Evolutionary conservation across 1,140 invertebrate species (phyloP), one percentile per base, ranked within the genome.

Genomic region (Octopus sinensis): DNA sequence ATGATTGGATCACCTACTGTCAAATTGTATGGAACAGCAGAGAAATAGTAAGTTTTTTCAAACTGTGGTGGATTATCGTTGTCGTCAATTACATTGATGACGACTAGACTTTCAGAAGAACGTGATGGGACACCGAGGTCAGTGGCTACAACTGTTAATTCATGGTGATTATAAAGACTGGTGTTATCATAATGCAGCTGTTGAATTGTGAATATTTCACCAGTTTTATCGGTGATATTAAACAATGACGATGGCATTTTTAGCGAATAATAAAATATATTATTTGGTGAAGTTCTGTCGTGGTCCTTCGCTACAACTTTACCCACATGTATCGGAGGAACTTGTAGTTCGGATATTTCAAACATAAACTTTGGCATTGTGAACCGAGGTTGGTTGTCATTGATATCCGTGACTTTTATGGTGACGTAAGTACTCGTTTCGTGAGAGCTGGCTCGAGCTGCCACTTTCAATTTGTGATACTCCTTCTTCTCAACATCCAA

Each of bases 51-150:
- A n/a, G 76, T 81, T 62, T 86, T 78, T 52, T 87, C 84, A 86
- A 91, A 90, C 23, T 83, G 81, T 71, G 90, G 90, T n/a, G 86
- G 81, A 84, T 90, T 85, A 79, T 90, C 85, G 84, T 90, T 90
- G 54, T 86, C 87, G 84, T 90, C 89, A 4, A 86, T 82, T 54
- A 90, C 82, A 56, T 84, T 84, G n/a, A 91, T 85, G 9, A 83
- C 85, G 23, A 90, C 84, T 6, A 85, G 82, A 7, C 84, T 82
- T 68, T 89, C 86, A 1, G 95, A 94, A 0, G 93, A 95, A 90
- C 86, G 94, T 94, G 91, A 95, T 94, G 97, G 97, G 88, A 96
- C 97, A 0, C 97, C 97, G 88, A 96, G 96, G 91, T 98, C 97
- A 88, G 98, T 96, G 0, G 96, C 97, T 1, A 97, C 89, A 0